These are phyloP conservation scores for Camelus dromedarius DNA, from an alignment of 2,113 vertebrate genomes.

Conservation along the genomic window DNA sequence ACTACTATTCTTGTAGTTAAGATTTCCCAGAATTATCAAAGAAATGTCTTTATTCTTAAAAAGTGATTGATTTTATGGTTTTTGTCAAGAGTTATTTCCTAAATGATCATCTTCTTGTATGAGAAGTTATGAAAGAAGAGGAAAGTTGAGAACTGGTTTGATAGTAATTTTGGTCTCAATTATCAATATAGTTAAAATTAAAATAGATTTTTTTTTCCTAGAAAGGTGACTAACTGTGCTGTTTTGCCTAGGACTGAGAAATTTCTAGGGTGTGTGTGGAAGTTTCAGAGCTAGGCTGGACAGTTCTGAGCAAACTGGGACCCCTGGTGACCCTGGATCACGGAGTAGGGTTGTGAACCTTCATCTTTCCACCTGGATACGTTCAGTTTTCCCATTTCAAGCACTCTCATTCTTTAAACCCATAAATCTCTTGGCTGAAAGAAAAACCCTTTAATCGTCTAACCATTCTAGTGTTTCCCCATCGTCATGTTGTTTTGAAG, in stretches of 20 bases:
- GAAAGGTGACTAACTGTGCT: neutral
- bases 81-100: conserved; percentile 18
- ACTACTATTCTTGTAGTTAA: conserved; percentile 63
- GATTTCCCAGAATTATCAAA: conserved; percentile 67
- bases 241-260: neutral
- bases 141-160: neutral
- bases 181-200: neutral
- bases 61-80: neutral
- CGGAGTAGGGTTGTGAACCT: neutral
- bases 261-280: neutral
- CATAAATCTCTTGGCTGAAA: neutral
- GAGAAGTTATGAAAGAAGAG: conserved; percentile 41
- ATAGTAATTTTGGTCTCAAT: neutral
- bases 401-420: neutral
- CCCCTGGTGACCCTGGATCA: neutral
- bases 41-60: conserved; percentile 63
- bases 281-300: neutral
- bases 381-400: neutral
- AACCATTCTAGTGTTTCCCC: neutral
- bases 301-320: neutral
- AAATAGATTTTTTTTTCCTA: neutral
- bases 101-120: neutral
- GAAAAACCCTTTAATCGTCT: neutral
- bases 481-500: neutral
- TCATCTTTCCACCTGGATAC: neutral